Base-by-base conservation (phyloP, 2,888 invertebrate species). In the Prosopocoilus inquinatus region DNA sequence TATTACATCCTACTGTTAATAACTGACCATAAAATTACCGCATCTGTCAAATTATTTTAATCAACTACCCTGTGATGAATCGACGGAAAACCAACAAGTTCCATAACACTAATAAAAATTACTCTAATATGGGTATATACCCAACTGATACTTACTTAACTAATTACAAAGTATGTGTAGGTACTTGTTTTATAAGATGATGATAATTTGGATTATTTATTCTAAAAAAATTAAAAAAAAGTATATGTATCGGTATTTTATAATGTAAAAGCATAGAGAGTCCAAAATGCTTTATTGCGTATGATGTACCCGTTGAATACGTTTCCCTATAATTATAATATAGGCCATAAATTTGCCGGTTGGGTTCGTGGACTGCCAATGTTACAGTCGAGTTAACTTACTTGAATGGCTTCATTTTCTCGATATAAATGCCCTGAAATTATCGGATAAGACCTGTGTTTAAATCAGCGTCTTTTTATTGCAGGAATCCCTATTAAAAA, bases 401-500 rank as follows among this genome's bases (percentile, higher is more conserved):
- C 66, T 64, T 67, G 66, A 71, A 74, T 72, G 73, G 73, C 75
- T 75, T 74, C 68, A 75, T 75, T 74, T 72, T 70, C 72, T 69
- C 67, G 66, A 67, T 62, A 70, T 69, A 68, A 68, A 68, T 68
- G 68, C 67, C 68, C 67, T 64, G 70, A 66, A 73, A 69, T 72
- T 70, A 71, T 70, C 66, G 65, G 63, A 39, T 56, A 62, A 64
- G 68, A 67, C 69, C 70, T 67, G 67, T 67, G 67, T 66, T 72
- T 70, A 69, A 63, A 62, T 66, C 61, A 38, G 51, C 60, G 7
- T 65, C 60, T 34, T 51, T 53, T 60, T 61, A 49, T 59, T 59
- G 45, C 54, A 47, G 36, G 47, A 53, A 53, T 48, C 45, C 39
- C 28, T 36, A 36, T 46, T 45, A 9, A 32, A 46, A 32, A 38